Evolutionary conservation across 1,140 invertebrate genomes (phyloP), one percentile per base, ranked within the genome.

Genomic region (Olivierus martensii): DNA sequence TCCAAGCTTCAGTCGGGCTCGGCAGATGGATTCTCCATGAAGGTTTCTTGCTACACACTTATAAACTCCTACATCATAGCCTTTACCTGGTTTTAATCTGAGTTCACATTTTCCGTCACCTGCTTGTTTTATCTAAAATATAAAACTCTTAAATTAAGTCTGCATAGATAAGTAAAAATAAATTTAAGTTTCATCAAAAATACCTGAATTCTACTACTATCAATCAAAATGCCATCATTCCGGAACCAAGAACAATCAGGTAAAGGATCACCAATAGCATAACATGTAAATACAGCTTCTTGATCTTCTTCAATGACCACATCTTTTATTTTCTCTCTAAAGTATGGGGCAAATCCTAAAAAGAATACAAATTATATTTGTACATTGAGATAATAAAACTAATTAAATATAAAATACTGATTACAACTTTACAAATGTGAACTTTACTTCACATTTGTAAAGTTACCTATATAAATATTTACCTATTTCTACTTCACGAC

Each of bases 161-260:
- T 9, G 36, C 14, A 37, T 42, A 42, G 18, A 42, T 14, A 42
- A 15, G 1, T 9, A 42, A 9, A 42, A 42, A n/a, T 4, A 11
- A 42, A 15, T 42, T 15, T 15, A 42, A 42, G n/a, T 17, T 42
- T 42, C 7, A 9, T 28, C 9, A 28, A 1, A 4, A 28, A 53
- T 28, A 61, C 56, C 64, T 80, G 84, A 37, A 89, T 77, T 49
- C 87, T 73, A 56, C 81, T 79, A 22, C 78, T 82, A 66, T 89
- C 85, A 4, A 80, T 79, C 4, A 91, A 68, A 37, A 91, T 83
- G 63, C 85, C 76, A 63, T 92, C 88, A 65, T 91, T 91, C 62
- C 76, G 89, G 70, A 88, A 97, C 93, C 94, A 99, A 59, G 93
- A 87, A n/a, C 97, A 80, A 42, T 76, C 70, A 0, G 93, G 91